These are phyloP conservation scores for Mellivora capensis DNA, from an alignment of 2,113 vertebrate genomes.

Conservation along the genomic window DNA sequence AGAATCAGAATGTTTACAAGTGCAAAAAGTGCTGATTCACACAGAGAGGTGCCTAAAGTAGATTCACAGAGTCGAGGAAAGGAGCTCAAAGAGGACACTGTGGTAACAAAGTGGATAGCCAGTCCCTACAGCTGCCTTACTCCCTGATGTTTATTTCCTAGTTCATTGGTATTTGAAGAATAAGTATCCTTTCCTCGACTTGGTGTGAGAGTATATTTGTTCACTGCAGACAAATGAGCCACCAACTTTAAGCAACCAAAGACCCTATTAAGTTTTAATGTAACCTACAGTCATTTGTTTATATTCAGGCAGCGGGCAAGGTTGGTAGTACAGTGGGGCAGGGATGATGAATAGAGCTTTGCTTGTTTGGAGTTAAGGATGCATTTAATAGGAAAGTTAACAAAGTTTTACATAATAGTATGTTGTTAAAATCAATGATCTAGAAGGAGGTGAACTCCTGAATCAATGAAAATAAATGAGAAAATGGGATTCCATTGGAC, in stretches of 20 bases:
- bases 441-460: neutral
- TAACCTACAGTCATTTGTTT: neutral
- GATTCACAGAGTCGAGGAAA: neutral
- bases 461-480: neutral
- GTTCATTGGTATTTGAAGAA: neutral
- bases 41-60: accelerated
- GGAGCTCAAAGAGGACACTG: neutral
- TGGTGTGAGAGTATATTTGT: neutral
- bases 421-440: neutral
- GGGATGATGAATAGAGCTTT: neutral
- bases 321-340: neutral
- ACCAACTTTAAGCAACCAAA: neutral
- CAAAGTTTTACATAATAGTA: neutral
- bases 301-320: neutral
- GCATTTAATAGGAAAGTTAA: conserved; percentile 34
- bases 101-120: neutral
- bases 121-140: neutral
- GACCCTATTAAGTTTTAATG: neutral
- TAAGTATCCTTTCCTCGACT: conserved; percentile 17
- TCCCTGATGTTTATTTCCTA: conserved; percentile 8
- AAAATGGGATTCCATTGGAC: neutral
- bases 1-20: neutral
- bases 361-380: neutral
- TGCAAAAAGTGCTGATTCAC: neutral
- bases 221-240: conserved; percentile 19